Conservation (phyloP, 1,140 invertebrate genomes). For the Stenopsyche tienmushanensis region DNA sequence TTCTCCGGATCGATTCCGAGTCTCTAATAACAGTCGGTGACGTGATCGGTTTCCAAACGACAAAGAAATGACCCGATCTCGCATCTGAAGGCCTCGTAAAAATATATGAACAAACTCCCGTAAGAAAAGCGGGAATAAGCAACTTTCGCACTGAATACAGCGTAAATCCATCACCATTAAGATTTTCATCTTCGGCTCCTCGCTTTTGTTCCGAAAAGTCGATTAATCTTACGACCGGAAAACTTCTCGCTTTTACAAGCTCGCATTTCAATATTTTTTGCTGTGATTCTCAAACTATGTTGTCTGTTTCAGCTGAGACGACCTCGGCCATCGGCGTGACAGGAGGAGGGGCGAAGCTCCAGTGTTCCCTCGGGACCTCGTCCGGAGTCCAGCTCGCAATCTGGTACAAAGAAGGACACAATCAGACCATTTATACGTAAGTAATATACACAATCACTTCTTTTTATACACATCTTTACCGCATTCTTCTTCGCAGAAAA, state of each 20-base stretch:
- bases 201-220: neutral
- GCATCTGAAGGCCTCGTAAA: too few species aligned
- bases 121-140: too few species aligned
- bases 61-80: too few species aligned
- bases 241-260: neutral
- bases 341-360: conserved; percentile 26
- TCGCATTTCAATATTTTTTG: conserved; percentile 3
- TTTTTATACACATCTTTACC: too few species aligned
- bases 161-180: neutral
- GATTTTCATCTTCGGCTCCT: neutral
- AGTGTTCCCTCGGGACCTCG: conserved; percentile 29
- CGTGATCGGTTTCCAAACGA: too few species aligned
- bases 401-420: conserved; percentile 41
- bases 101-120: too few species aligned
- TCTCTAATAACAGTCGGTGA: too few species aligned
- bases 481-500: too few species aligned
- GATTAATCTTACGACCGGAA: conserved; percentile 7
- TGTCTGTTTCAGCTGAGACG: conserved; percentile 30
- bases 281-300: conserved; percentile 11
- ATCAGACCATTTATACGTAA: conserved; percentile 37
- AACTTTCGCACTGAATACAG: neutral
- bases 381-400: conserved; percentile 31
- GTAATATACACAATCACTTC: too few species aligned
- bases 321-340: conserved; percentile 30
- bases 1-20: too few species aligned